Percentiles rank a stretch among this genome's conserved stretches.
These are phyloP conservation scores for Hyppa rectilinea DNA, from an alignment of 2,888 invertebrate species.

Conservation along the genomic window DNA sequence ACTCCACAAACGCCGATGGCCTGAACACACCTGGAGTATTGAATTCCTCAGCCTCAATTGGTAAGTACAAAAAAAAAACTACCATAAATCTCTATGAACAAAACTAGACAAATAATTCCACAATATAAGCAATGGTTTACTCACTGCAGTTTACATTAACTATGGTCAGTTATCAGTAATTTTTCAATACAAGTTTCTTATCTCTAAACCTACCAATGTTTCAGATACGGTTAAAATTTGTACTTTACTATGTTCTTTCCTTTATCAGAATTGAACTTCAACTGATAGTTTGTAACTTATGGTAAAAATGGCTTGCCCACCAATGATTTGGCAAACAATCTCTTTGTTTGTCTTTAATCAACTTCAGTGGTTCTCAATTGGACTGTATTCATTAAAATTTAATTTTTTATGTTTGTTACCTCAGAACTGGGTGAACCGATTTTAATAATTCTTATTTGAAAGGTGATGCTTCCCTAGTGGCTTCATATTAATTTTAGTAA, in stretches of 20 bases:
- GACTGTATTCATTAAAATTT: too few relatives aligned
- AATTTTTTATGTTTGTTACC: too few relatives aligned
- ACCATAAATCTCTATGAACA: not conserved
- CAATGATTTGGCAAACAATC: not conserved
- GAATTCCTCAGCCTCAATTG: conserved; percentile 82
- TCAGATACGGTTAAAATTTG: conserved; percentile 23
- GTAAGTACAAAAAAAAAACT: conserved; percentile 67
- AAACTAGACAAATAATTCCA: not conserved
- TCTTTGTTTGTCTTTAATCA: not conserved
- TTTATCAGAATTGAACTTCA: conserved; percentile 3
- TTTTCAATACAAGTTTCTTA: conserved; percentile 42
- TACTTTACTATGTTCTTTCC: conserved; percentile 7
- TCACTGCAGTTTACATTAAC: conserved; percentile 44
- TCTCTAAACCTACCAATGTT: conserved; percentile 37
- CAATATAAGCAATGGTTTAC: conserved; percentile 18
- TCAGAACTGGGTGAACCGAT: too few relatives aligned
- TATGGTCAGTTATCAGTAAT: conserved; percentile 50
- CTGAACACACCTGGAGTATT: conserved; percentile 84
- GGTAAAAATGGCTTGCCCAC: not conserved
- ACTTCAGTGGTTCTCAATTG: too few relatives aligned
- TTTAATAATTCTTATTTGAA: too few relatives aligned
- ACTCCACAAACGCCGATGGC: conserved; percentile 91
- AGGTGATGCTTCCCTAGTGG: too few relatives aligned
- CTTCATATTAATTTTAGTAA: too few relatives aligned
- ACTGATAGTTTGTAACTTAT: not conserved